Conservation (phyloP, 1,140 invertebrate species). For the Brachionus plicatilis region DNA sequence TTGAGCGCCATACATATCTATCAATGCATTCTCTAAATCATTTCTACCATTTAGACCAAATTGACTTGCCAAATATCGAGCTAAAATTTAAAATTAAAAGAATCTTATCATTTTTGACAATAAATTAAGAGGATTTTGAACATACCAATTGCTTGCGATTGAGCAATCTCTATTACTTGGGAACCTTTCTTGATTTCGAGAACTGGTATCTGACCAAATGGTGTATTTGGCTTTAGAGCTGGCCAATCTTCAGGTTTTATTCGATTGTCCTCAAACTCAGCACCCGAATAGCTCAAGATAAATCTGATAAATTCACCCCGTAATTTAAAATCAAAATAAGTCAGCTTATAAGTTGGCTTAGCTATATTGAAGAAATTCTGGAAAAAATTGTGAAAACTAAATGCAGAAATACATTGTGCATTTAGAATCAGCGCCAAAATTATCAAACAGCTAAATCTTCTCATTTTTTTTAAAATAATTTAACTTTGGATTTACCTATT, state of each 20-base stretch:
- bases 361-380: background rate
- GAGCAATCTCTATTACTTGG: background rate
- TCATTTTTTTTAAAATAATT: background rate
- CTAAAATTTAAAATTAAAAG: background rate
- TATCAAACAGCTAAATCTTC: background rate
- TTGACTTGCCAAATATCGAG: conserved; percentile 5
- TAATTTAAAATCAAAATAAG: conserved; percentile 26
- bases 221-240: background rate
- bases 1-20: conserved; percentile 24
- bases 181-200: conserved; percentile 11
- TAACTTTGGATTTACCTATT: background rate
- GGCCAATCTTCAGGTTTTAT: conserved; percentile 43
- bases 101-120: background rate
- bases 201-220: conserved; percentile 36
- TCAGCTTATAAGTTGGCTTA: background rate
- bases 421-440: background rate
- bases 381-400: background rate
- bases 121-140: background rate
- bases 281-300: conserved; percentile 43
- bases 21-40: background rate
- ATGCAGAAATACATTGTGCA: background rate
- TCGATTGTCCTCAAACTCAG: conserved; percentile 43
- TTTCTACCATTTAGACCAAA: conserved; percentile 2
- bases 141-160: conserved; percentile 14
- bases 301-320: conserved; percentile 42